Percentiles rank a stretch among this genome's conserved stretches.
Evolutionary conservation across 1,140 invertebrate genomes (phyloP).

Genomic region (Temnothorax nylanderi): DNA sequence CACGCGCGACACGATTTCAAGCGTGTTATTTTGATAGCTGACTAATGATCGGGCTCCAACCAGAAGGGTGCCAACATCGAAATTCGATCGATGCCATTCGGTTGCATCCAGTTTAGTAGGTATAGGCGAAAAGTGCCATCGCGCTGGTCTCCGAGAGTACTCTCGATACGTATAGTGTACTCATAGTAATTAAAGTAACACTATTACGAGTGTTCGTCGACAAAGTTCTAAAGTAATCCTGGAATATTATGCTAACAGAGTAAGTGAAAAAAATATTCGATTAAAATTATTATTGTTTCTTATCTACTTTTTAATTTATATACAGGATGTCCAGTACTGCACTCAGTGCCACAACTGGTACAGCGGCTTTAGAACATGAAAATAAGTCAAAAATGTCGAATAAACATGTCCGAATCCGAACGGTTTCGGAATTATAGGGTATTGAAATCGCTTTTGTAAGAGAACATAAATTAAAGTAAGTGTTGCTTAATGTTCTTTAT

Average conservation of each 20-base stretch:
- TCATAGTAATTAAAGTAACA: neutral
- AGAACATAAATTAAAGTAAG: too few relatives aligned
- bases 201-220: neutral
- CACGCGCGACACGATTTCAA: conserved; percentile 31
- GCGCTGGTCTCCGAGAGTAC: neutral
- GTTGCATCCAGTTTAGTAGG: neutral
- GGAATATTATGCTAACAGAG: neutral
- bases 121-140: neutral
- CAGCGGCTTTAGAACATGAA: too few relatives aligned
- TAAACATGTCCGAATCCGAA: too few relatives aligned
- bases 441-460: too few relatives aligned
- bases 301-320: neutral
- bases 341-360: too few relatives aligned
- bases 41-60: conserved; percentile 6
- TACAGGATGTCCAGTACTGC: neutral
- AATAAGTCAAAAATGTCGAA: too few relatives aligned
- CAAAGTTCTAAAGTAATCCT: neutral
- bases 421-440: too few relatives aligned
- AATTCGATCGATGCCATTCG: conserved; percentile 17
- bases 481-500: too few relatives aligned
- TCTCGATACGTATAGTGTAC: neutral
- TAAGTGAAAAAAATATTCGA: neutral
- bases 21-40: conserved; percentile 53
- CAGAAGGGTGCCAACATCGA: conserved; percentile 27
- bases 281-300: neutral